A percentile compares a stretch with the other conserved stretches of the same genome.
Evolutionary conservation across 2,113 vertebrate genomes (phyloP).

Genomic region (Dipodomys ordii): DNA sequence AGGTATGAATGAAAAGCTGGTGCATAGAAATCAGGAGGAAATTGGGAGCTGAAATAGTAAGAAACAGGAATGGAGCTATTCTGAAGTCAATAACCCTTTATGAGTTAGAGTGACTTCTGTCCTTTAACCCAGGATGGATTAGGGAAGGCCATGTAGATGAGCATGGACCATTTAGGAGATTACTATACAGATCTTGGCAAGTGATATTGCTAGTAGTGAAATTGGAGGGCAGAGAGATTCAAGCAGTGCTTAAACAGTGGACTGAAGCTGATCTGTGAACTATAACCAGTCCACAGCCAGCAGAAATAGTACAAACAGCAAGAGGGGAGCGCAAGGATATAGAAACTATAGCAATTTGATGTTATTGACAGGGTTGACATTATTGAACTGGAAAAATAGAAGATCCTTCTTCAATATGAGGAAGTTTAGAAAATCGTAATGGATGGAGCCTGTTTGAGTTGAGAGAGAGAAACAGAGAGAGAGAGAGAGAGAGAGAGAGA

Average conservation of each 20-base stretch:
- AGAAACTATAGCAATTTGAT: background rate
- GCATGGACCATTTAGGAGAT: background rate
- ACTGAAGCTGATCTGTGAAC: background rate
- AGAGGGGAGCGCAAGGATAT: background rate
- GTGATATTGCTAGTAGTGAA: background rate
- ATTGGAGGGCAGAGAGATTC: background rate
- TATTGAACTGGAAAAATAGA: conserved; percentile 52
- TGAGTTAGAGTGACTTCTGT: background rate
- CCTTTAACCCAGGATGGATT: background rate
- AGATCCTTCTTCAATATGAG: background rate
- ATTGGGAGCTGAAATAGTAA: conserved; percentile 16
- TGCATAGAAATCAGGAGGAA: background rate
- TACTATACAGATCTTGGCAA: background rate
- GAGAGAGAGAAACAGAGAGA: background rate
- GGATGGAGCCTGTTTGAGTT: background rate
- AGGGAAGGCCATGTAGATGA: background rate
- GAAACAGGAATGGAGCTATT: background rate
- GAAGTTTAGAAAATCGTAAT: background rate
- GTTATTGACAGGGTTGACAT: background rate
- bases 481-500: background rate
- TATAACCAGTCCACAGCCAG: background rate
- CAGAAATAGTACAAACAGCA: background rate
- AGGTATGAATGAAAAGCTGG: background rate
- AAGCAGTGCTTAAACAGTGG: background rate
- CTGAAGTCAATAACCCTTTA: background rate